phyloP scores from a whole-genome alignment of 2,888 invertebrate genomes.

The Dicranocentrus wangi region DNA sequence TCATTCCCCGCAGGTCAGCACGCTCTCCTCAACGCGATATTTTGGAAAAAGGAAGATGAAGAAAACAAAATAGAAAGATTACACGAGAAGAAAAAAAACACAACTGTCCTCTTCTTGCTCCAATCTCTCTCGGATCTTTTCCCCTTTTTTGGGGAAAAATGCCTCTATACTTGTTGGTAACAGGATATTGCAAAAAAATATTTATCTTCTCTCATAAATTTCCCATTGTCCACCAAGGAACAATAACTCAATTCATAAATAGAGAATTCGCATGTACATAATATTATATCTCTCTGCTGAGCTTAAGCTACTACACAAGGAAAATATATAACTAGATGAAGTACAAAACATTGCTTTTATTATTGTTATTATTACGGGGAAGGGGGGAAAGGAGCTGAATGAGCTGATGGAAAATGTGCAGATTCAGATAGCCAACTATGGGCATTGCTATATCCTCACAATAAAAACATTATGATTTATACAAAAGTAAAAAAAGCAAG shows the following conservation, averaged over 20 bases:
- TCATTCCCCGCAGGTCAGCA: constrained; percentile 37
- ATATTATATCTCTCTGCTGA: background rate
- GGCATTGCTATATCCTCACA: too few species aligned
- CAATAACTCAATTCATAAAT: constrained; percentile 55
- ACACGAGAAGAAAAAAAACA: too few species aligned
- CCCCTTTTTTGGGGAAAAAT: constrained; percentile 33
- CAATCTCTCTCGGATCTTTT: constrained; percentile 11
- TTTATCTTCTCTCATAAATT: constrained; percentile 53
- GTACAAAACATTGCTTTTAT: constrained; percentile 3
- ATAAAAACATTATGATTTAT: too few species aligned
- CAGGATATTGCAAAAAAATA: constrained; percentile 45
- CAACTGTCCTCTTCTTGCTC: constrained; percentile 21
- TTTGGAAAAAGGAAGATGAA: constrained; percentile 21
- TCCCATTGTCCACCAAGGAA: constrained; percentile 54
- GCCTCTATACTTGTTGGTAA: constrained; percentile 27
- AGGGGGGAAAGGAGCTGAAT: too few species aligned
- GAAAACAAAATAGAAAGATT: constrained; percentile 48
- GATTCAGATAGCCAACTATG: too few species aligned
- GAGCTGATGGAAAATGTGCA: too few species aligned
- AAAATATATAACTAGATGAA: too few species aligned
- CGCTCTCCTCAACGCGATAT: constrained; percentile 23
- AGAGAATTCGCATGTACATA: constrained; percentile 38
- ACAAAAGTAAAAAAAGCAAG: too few species aligned
- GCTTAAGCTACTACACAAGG: background rate
- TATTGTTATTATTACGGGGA: background rate